Conservation (phyloP, 1,140 invertebrate genomes). For the Microvelia longipes region DNA sequence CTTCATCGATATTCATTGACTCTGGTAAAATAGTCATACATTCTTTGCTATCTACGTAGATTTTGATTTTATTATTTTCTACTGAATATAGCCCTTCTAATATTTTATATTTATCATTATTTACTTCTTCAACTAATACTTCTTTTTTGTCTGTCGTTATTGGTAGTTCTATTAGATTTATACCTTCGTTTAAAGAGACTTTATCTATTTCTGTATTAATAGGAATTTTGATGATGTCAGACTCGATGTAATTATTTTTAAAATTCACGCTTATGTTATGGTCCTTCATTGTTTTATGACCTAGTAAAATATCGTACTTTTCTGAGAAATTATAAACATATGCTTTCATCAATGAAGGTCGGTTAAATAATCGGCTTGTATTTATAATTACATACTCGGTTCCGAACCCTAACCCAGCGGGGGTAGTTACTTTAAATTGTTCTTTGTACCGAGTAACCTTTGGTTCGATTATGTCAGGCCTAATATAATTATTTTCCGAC, state of each 20-base stretch:
- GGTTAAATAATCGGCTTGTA: not conserved
- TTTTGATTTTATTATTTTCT: not conserved
- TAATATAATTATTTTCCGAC: not conserved
- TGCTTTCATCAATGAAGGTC: not conserved
- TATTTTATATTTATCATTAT: not conserved
- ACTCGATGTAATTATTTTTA: not conserved
- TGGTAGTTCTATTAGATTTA: not conserved
- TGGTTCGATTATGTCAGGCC: not conserved
- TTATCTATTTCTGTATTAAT: not conserved
- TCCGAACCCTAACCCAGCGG: not conserved
- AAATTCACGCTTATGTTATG: not conserved
- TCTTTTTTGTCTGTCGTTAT: not conserved
- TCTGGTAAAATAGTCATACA: not conserved
- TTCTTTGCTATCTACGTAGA: not conserved
- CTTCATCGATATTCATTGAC: not conserved
- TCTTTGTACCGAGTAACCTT: not conserved
- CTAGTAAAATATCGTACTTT: not conserved
- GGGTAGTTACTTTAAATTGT: not conserved
- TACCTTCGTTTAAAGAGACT: not conserved
- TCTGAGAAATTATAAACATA: not conserved
- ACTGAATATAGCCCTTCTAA: not conserved
- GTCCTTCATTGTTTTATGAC: conserved; percentile 1
- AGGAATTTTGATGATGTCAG: not conserved
- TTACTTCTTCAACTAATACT: not conserved
- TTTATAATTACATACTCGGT: not conserved